Evolutionary conservation across 2,113 vertebrate genomes (phyloP).

Genomic region (Xenotilapia caudafasciata): DNA sequence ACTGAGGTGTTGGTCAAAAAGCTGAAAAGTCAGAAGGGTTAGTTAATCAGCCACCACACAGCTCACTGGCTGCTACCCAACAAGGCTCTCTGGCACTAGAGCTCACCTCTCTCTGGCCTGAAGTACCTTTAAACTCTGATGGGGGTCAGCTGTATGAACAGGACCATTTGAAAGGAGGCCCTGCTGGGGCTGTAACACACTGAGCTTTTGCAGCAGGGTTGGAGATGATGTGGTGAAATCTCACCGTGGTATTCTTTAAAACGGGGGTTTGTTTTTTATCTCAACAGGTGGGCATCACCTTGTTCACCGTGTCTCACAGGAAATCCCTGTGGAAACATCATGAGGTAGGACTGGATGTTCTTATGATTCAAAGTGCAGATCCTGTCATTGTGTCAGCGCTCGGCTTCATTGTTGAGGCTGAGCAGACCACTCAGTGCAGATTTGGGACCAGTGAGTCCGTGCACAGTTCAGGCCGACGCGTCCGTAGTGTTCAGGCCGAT

Average conservation of each 20-base stretch:
- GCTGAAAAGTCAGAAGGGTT: not conserved
- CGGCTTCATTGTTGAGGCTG: not conserved
- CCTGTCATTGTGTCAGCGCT: not conserved
- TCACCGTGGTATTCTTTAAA: not conserved
- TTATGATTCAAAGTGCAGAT: not conserved
- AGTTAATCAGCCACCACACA: not conserved
- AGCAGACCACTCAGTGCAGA: not conserved
- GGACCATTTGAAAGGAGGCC: not conserved
- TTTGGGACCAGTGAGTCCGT: not conserved
- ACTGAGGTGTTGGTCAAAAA: not conserved
- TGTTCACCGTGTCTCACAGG: slow-evolving; percentile 96
- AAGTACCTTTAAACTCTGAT: not conserved
- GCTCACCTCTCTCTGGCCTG: not conserved
- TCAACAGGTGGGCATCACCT: slow-evolving; percentile 89
- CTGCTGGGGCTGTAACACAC: not conserved
- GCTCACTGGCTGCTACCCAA: not conserved
- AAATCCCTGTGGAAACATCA: slow-evolving; percentile 99
- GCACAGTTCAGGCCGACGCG: not conserved
- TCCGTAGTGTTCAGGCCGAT: rapidly evolving
- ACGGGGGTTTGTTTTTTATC: not conserved
- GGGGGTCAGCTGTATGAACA: not conserved
- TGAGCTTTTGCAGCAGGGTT: not conserved
- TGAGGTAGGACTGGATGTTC: slow-evolving; percentile 64
- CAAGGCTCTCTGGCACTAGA: not conserved
- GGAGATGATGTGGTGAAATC: not conserved